Conservation (phyloP, 92 coral and sea anemone genomes). For the Palythoa caribaeorum region DNA sequence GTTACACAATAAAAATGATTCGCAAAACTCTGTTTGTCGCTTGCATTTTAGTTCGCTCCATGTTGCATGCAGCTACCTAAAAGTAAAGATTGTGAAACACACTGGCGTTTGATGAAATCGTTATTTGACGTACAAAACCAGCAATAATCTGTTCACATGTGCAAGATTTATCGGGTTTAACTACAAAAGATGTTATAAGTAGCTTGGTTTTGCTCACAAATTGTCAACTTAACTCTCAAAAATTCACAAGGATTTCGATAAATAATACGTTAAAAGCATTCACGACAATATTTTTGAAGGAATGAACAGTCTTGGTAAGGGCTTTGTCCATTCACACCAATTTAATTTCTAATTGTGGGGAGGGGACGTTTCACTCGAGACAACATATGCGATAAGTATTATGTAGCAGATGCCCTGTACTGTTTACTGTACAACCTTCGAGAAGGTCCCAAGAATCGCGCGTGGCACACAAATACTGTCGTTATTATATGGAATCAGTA, state of each 20-base stretch:
- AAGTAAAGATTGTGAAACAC: neutral
- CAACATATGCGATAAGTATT: constrained; percentile 2
- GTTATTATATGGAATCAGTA: neutral
- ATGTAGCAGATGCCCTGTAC: constrained; percentile 1
- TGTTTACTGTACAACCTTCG: constrained; percentile 6
- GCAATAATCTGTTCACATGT: neutral
- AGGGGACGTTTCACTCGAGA: neutral
- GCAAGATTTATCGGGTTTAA: neutral
- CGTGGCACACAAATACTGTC: constrained; percentile 14
- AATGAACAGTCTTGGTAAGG: neutral
- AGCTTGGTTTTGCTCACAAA: neutral
- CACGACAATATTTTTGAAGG: neutral
- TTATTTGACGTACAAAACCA: neutral
- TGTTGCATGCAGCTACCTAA: neutral
- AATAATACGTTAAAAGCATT: neutral
- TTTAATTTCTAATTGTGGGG: neutral
- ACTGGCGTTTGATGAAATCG: neutral
- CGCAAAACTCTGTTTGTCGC: neutral
- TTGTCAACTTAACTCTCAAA: neutral
- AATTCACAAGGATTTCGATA: neutral
- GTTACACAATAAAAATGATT: constrained; percentile 30
- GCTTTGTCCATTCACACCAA: constrained; percentile 14
- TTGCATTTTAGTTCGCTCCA: neutral
- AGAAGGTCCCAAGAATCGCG: neutral
- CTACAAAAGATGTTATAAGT: neutral